phyloP scores from a whole-genome alignment of 2,113 vertebrate species.

The Lonchura striata region DNA sequence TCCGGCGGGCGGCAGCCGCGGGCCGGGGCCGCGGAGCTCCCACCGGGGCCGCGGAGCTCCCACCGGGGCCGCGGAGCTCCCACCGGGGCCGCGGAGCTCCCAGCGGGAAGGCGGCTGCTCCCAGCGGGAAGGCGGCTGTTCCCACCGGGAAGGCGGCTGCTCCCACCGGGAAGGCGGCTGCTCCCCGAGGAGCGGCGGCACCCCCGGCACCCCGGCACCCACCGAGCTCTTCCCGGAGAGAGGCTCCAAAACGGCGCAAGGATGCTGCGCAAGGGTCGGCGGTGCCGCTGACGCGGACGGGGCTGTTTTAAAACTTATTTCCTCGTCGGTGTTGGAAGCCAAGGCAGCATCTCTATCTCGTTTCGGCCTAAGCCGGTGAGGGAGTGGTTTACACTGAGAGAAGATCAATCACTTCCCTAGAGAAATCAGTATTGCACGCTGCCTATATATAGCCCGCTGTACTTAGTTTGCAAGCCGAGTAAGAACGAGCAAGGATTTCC shows the following conservation, averaged over 20 bases:
- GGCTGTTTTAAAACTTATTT: background rate
- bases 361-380: background rate
- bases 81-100: background rate
- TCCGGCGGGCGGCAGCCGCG: constrained; percentile 50
- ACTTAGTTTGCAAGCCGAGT: background rate
- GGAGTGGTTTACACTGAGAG: background rate
- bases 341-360: background rate
- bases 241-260: background rate
- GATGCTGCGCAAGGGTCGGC: background rate
- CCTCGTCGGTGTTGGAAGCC: background rate
- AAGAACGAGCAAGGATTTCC: background rate
- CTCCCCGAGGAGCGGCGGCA: background rate
- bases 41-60: background rate
- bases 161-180: background rate
- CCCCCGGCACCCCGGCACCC: rapidly evolving
- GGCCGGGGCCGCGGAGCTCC: background rate
- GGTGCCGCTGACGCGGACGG: rapidly evolving
- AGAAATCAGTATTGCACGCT: background rate
- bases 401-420: background rate
- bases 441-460: background rate
- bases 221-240: background rate
- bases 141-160: too few relatives aligned
- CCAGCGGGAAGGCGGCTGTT: rapidly evolving
- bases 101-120: background rate
- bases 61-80: background rate